Evolutionary conservation across 2,113 vertebrate species (phyloP).

Genomic region (Chloroceryle aenea): DNA sequence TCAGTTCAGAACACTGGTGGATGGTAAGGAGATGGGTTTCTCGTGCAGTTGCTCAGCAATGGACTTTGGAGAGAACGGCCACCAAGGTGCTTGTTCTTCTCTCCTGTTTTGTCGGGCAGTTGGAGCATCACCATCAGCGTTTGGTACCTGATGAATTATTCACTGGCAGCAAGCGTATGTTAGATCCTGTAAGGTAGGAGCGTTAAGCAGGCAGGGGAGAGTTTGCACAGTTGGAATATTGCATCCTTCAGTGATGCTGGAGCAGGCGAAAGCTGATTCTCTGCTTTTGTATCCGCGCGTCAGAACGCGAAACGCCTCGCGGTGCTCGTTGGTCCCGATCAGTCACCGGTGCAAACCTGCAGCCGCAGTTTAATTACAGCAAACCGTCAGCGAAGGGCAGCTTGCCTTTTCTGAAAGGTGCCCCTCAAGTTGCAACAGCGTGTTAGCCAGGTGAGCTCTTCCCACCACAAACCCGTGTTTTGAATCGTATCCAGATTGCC

Average conservation of each 20-base stretch:
- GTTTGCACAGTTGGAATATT: neutral
- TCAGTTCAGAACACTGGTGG: neutral
- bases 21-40: neutral
- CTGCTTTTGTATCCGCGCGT: neutral
- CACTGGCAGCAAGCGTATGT: neutral
- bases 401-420: neutral
- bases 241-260: neutral
- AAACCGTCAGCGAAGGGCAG: neutral
- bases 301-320: neutral
- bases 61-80: neutral
- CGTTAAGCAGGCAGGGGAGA: neutral
- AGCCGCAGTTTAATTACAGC: neutral
- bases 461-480: neutral
- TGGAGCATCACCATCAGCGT: neutral
- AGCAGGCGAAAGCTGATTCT: neutral
- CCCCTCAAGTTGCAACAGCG: neutral
- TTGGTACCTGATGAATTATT: conserved; percentile 4
- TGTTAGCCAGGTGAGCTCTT: neutral
- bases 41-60: neutral
- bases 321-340: neutral
- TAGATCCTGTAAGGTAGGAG: neutral
- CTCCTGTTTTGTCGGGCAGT: neutral
- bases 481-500: neutral
- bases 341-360: neutral
- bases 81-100: neutral